These are phyloP conservation scores for Geotrupes spiniger DNA, from an alignment of 2,888 invertebrate genomes.

Conservation along the genomic window DNA sequence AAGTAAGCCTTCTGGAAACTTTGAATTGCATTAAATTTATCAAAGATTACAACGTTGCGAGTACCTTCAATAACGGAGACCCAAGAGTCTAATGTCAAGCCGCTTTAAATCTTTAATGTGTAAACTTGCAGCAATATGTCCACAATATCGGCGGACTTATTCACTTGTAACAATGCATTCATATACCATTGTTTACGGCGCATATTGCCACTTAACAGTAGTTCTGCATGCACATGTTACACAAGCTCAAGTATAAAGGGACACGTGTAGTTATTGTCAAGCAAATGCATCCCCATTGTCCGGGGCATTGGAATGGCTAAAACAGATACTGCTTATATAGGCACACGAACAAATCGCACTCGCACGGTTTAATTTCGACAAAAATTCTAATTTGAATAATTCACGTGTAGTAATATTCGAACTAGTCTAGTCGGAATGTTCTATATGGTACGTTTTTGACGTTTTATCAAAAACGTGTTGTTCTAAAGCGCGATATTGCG, in stretches of 20 bases:
- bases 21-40: too few species aligned
- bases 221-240: slow-evolving; percentile 33
- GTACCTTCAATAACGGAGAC: too few species aligned
- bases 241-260: slow-evolving; percentile 34
- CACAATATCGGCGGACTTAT: not conserved
- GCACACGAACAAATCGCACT: not conserved
- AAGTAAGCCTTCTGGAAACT: too few species aligned
- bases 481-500: too few species aligned
- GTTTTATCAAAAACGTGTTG: too few species aligned
- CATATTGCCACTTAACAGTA: slow-evolving; percentile 41
- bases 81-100: too few species aligned
- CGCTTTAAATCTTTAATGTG: slow-evolving; percentile 2
- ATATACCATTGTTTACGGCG: slow-evolving; percentile 23
- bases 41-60: too few species aligned
- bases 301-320: not conserved
- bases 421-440: not conserved
- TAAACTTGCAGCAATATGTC: slow-evolving; percentile 7
- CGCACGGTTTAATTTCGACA: not conserved
- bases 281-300: not conserved
- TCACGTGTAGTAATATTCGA: not conserved
- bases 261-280: slow-evolving; percentile 25
- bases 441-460: too few species aligned
- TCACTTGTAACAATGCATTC: slow-evolving; percentile 2
- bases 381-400: slow-evolving; percentile 4
- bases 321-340: slow-evolving; percentile 3